phyloP scores from a whole-genome alignment of 2,113 vertebrate species.

The Lagopus muta region DNA sequence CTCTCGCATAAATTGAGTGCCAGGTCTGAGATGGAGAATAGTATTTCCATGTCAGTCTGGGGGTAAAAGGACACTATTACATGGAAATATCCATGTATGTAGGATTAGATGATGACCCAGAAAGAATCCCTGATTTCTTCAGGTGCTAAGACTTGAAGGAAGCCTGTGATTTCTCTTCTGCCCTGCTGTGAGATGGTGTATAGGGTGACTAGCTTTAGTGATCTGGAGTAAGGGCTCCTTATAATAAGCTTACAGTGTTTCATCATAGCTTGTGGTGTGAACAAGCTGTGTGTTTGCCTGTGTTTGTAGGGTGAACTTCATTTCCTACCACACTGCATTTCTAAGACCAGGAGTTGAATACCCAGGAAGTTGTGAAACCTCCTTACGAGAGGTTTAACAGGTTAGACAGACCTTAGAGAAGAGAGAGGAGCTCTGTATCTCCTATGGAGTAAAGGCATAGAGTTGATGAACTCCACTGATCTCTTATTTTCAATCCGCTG shows the following conservation, averaged over 20 bases:
- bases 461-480: background rate
- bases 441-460: background rate
- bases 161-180: background rate
- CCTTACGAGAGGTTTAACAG: background rate
- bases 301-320: background rate
- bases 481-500: background rate
- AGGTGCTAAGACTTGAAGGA: background rate
- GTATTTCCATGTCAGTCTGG: background rate
- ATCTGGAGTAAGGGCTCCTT: background rate
- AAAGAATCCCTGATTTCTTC: background rate
- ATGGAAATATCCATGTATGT: background rate
- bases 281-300: background rate
- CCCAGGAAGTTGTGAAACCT: background rate
- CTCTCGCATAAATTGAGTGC: background rate
- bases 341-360: background rate
- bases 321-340: background rate
- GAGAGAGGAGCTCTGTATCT: background rate
- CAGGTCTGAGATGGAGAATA: background rate
- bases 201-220: background rate
- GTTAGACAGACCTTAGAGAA: background rate
- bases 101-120: background rate
- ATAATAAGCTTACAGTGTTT: background rate
- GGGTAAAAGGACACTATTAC: background rate
- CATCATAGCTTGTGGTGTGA: background rate
- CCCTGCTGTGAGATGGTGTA: background rate